Evolutionary conservation across 2,797 vertebrate genomes (phyloP).

Genomic region (Poeciliopsis gracilis): DNA sequence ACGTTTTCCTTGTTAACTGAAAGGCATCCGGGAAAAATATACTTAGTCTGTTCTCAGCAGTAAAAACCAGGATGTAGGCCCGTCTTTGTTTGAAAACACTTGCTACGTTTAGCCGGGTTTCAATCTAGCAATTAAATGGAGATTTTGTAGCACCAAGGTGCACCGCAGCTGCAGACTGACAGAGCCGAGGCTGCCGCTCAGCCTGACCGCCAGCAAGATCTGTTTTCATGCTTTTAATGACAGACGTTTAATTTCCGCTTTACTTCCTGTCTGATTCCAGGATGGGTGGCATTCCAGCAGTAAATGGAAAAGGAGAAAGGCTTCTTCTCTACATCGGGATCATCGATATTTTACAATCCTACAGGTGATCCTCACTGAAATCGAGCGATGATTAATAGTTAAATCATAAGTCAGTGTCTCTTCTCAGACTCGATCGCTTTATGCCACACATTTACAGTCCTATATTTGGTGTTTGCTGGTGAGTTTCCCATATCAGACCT

Average conservation of each 20-base stretch:
- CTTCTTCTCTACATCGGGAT: slow-evolving; percentile 95
- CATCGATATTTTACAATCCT: slow-evolving; percentile 97
- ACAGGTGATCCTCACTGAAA: slow-evolving; percentile 82
- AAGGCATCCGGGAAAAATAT: no score
- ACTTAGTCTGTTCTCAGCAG: no score
- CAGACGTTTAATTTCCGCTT: neutral
- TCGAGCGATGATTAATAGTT: neutral
- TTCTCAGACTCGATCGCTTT: neutral
- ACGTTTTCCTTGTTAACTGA: no score
- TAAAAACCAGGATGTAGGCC: no score
- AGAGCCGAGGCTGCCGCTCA: neutral
- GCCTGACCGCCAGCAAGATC: neutral
- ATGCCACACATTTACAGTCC: slow-evolving; percentile 5
- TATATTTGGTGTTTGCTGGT: neutral
- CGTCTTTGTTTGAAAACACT: no score
- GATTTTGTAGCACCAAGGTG: no score
- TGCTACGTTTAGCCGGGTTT: no score
- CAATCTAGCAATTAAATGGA: no score
- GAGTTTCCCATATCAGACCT: neutral
- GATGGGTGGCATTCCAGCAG: slow-evolving; percentile 97
- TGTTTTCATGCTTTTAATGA: neutral
- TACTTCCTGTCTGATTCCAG: slow-evolving; percentile 66
- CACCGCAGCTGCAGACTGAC: neutral
- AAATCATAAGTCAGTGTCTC: neutral
- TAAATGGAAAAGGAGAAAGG: slow-evolving; percentile 93